Conservation (phyloP, 2,888 invertebrate species). For the Gibbula magus region DNA sequence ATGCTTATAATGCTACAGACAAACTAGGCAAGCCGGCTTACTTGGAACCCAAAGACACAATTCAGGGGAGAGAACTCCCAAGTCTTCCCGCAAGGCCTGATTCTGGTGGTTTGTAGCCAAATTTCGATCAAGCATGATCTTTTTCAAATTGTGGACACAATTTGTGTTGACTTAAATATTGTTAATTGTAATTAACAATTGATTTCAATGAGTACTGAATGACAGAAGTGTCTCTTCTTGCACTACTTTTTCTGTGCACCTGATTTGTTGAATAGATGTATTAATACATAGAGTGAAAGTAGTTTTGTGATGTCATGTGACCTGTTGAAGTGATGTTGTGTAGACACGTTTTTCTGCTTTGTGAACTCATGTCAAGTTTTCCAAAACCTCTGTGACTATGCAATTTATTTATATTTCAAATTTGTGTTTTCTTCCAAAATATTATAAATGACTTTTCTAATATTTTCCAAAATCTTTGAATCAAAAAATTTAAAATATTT, state of each 20-base stretch:
- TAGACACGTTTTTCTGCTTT: neutral
- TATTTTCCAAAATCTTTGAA: too few relatives aligned
- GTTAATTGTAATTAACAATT: neutral
- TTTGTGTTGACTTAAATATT: neutral
- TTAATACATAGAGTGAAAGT: neutral
- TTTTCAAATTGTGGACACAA: neutral
- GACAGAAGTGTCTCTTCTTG: slow-evolving; percentile 11
- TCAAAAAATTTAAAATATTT: too few relatives aligned
- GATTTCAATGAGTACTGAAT: neutral
- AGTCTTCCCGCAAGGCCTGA: slow-evolving; percentile 66
- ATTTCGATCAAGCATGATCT: slow-evolving; percentile 38
- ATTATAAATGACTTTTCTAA: too few relatives aligned
- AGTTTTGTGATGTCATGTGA: slow-evolving; percentile 12
- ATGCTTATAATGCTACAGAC: slow-evolving; percentile 54
- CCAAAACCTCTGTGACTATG: too few relatives aligned
- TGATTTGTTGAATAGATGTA: neutral
- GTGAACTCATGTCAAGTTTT: neutral
- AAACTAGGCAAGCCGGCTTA: slow-evolving; percentile 57
- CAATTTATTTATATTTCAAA: too few relatives aligned
- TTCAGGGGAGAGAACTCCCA: slow-evolving; percentile 72
- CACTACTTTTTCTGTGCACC: neutral
- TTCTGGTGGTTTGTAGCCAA: slow-evolving; percentile 37
- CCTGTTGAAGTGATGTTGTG: slow-evolving; percentile 11
- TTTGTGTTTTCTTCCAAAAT: too few relatives aligned
- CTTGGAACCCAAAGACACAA: slow-evolving; percentile 65